Base-by-base conservation (phyloP, 2,113 vertebrate species). In the Epinephelus lanceolatus region DNA sequence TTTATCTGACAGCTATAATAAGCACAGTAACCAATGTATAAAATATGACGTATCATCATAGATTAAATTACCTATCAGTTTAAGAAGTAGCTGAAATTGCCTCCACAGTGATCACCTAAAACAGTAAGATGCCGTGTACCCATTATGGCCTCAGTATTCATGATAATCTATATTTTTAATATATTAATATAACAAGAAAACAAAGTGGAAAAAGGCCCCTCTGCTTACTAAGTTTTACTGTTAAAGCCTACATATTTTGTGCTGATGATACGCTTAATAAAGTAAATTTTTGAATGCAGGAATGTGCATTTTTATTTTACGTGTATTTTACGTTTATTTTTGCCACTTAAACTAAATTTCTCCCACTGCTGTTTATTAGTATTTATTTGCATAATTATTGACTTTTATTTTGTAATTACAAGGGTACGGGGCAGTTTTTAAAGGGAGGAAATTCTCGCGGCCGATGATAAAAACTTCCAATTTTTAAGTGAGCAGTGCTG, bases 401-500 rank as follows among this genome's bases (percentile, higher is more conserved):
- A 56, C 37, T 81, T 76, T 76, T 57, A 23, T 57, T 90, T 76
- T 71, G 27, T 19, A 57, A 25, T 71, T 30, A 18, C 4, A 21
- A 33, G 19, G 0, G 3, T 51, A 51, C 40, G 30, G 21, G 42
- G 1, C 53, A 12, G 9, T 30, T 78, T 80, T 80, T 66, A 49
- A 51, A 21, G 18, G 18, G 40, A 0, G 18, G 30, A 1, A 66
- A 27, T 69, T 80, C 57, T 79, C 40, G 52, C 3, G 1, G 70
- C 47, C 11, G 40, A 12, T 40, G 66, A 85, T 83, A 60, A 89
- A 74, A 80, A 84, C 75, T 80, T 81, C 78, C 56, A 75, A 52
- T 89, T 80, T 30, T 45, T 47, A 78, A 86, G 80, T 59, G 72
- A 83, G 84, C 84, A 47, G 56, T 60, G 72, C 80, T 21, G 84